Conservation (phyloP, 2,888 invertebrate genomes). For the Nasonovia ribisnigri region DNA sequence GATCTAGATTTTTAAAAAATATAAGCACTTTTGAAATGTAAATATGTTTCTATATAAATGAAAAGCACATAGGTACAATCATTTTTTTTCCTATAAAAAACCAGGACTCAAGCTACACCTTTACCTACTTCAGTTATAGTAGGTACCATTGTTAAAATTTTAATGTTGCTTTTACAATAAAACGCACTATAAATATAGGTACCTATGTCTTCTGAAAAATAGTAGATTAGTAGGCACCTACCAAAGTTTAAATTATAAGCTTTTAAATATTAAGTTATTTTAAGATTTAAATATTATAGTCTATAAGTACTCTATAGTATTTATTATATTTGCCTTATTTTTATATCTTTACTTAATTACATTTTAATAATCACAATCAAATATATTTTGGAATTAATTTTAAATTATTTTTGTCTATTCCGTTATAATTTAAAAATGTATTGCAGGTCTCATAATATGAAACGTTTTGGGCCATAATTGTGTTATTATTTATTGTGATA, state of each 20-base stretch:
- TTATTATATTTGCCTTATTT: neutral
- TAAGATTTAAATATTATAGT: neutral
- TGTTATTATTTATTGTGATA: too few relatives aligned
- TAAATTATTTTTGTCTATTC: neutral
- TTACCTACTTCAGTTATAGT: neutral
- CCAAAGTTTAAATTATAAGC: neutral
- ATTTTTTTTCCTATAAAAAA: neutral
- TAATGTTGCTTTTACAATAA: neutral
- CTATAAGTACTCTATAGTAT: too few relatives aligned
- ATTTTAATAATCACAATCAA: neutral
- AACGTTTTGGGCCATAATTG: neutral
- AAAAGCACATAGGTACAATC: neutral
- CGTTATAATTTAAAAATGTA: neutral
- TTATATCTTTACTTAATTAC: neutral
- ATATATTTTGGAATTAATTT: neutral
- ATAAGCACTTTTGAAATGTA: neutral
- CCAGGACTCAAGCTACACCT: neutral
- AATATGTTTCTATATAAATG: neutral
- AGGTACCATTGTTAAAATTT: too few relatives aligned
- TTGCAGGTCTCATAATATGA: neutral
- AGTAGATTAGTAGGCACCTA: neutral
- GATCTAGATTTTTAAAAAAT: neutral
- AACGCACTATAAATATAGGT: neutral
- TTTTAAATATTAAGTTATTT: neutral
- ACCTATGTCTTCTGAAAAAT: neutral